Evolutionary conservation across 2,797 vertebrate genomes (phyloP), one percentile per base, ranked within the genome.

Genomic region (Cirrhinus mrigala): DNA sequence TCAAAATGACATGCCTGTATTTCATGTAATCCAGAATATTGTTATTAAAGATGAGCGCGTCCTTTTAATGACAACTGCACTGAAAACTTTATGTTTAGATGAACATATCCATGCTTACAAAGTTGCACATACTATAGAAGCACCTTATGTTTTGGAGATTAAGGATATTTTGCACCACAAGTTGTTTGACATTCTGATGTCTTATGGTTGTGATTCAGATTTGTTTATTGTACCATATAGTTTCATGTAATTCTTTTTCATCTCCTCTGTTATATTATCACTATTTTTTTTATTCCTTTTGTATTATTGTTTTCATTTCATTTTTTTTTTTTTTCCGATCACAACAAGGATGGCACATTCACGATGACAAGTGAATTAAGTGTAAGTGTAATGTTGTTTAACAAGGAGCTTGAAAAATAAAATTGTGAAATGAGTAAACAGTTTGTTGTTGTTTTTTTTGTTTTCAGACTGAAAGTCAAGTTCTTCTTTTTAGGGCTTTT

Each of bases 221-320:
- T 94, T 58, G 60, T 68, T 68, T 68, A 68, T 37, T 37, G 64
- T 68, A 68, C 64, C 27, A 68, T 68, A 68, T 68, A 18, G 6
- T 68, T 68, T 68, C 12, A 37, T 68, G 27, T 37, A 33, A 68
- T 68, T 68, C 0, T 33, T 33, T 14, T 29, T 9, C 27, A 24
- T 66, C 6, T 22, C 22, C 15, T 29, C 27, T 10, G 1, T 66
- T 66, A 27, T 14, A 27, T 27, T 66, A 66, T 33, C 6, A 62
- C 16, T 52, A 33, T 33, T 33, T 52, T 52, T 52, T 18, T 54
- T 4, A 54, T 54, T 54, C 6, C 18, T 20, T 20, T 7, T 52
- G 46, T 48, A 48, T 48, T 48, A 48, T 48, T 48, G 46, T 48
- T 60, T 60, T 60, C 9, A 22, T 60, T 60, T 60, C 33, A 3